Evolutionary conservation across 1,140 invertebrate species (phyloP).

Genomic region (Drosophila lacertosa): DNA sequence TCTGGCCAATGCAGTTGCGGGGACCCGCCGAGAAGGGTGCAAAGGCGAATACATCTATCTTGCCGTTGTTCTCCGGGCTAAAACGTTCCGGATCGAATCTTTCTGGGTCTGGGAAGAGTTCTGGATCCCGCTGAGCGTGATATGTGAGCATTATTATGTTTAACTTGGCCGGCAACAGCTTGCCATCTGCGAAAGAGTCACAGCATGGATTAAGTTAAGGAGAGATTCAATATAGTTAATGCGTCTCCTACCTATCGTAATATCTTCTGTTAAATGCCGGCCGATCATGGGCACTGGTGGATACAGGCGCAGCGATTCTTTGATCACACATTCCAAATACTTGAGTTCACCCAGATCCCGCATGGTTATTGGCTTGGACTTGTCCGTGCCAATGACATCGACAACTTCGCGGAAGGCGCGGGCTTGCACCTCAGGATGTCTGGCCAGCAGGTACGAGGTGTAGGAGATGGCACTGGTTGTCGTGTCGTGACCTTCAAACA

Average conservation of each 20-base stretch:
- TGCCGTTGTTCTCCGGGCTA: slow-evolving; percentile 74
- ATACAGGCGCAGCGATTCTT: slow-evolving; percentile 87
- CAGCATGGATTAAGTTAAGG: no score
- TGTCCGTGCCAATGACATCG: slow-evolving; percentile 85
- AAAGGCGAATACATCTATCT: slow-evolving; percentile 85
- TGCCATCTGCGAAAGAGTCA: no score
- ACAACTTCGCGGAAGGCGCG: slow-evolving; percentile 87
- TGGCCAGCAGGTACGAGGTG: slow-evolving; percentile 85
- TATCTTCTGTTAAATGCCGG: slow-evolving; percentile 85
- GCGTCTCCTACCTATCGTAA: slow-evolving; percentile 62
- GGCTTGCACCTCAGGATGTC: slow-evolving; percentile 86
- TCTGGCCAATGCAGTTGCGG: slow-evolving; percentile 89
- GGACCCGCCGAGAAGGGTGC: slow-evolving; percentile 88
- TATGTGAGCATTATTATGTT: slow-evolving; percentile 83
- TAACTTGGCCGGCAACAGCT: slow-evolving; percentile 80
- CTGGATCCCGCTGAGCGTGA: slow-evolving; percentile 85
- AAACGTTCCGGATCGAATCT: slow-evolving; percentile 89
- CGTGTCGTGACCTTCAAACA: slow-evolving; percentile 92
- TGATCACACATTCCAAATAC: slow-evolving; percentile 87
- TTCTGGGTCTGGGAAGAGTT: slow-evolving; percentile 86
- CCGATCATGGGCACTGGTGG: slow-evolving; percentile 89
- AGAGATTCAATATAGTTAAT: not conserved
- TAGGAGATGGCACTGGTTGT: slow-evolving; percentile 87
- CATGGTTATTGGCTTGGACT: slow-evolving; percentile 49
- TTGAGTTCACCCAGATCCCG: slow-evolving; percentile 66